Base-by-base conservation (phyloP, 2,888 invertebrate species). In the Leucophenga maculata region DNA sequence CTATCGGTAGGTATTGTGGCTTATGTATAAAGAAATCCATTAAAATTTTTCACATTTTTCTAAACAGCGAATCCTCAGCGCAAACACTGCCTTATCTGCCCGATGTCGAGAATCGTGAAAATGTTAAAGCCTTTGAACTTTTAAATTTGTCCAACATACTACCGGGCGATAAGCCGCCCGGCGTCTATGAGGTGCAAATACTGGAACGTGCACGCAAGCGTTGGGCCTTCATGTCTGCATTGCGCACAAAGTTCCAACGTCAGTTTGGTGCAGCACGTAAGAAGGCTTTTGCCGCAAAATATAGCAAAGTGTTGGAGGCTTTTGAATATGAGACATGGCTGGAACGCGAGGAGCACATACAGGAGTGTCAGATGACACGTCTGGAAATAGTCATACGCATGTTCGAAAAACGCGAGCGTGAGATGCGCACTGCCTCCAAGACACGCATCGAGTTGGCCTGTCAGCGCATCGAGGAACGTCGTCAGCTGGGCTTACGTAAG, bases 241-340 rank as follows among this genome's bases (percentile, higher is more conserved):
- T 93, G 0, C 82, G 82, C 66, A 90, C 91, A 1, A 91, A 91
- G 18, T 87, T 91, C 18, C 69, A 67, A 66, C 89, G 90, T 70
- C 88, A 89, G 31, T 87, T 87, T 80, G 91, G 92, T 78, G 91
- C 92, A 82, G 92, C 92, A 78, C 78, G 77, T 8, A 71, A 78
- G 11, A 59, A 75, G 2, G 72, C 72, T 0, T 74, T 77, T 0
- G 69, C 71, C 74, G 73, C 11, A 89, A 90, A 65, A 89, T 93
- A 3, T 89, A 91, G 14, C 89, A 89, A n/a, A 91, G 95, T 79
- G 91, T 96, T 74, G n/a, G 92, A 91, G 65, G 93, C 94, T n/a
- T 91, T 96, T 74, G 96, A 96, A 87, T 91, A 93, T 71, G 93
- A 95, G 77, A 93, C 95, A 82, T 96, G 95, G 95, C 91, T 93